Conservation (phyloP, 2,113 vertebrate species). For the Anhinga rufa region DNA sequence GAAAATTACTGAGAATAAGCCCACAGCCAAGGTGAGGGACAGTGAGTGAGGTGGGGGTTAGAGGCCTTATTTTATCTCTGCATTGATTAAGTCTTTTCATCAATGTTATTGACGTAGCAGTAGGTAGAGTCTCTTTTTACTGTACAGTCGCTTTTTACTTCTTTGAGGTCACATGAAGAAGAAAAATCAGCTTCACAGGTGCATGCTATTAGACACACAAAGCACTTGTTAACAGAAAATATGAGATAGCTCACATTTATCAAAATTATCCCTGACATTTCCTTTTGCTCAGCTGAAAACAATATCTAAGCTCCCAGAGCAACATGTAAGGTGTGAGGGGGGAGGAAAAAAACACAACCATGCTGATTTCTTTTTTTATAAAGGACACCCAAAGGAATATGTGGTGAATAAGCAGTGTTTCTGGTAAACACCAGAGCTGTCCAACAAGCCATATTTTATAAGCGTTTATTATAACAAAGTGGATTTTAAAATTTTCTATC, state of each 20-base stretch:
- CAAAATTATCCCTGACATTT: constrained; percentile 58
- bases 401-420: not conserved
- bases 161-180: constrained; percentile 29
- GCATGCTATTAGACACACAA: constrained; percentile 43
- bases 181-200: constrained; percentile 41
- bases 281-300: constrained; percentile 66
- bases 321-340: not conserved
- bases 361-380: not conserved
- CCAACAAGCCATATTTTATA: not conserved
- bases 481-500: not conserved
- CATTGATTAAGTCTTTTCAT: not conserved
- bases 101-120: not conserved
- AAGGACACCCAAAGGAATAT: not conserved
- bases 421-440: not conserved
- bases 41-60: not conserved
- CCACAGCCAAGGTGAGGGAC: not conserved
- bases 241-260: constrained; percentile 48
- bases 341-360: not conserved
- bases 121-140: not conserved
- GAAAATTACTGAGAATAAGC: not conserved
- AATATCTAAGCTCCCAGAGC: constrained; percentile 1
- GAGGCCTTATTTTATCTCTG: not conserved
- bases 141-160: not conserved
- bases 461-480: not conserved
- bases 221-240: constrained; percentile 57